Evolutionary conservation across 2,888 invertebrate genomes (phyloP), one percentile per base, ranked within the genome.

Genomic region (Acronicta psi): DNA sequence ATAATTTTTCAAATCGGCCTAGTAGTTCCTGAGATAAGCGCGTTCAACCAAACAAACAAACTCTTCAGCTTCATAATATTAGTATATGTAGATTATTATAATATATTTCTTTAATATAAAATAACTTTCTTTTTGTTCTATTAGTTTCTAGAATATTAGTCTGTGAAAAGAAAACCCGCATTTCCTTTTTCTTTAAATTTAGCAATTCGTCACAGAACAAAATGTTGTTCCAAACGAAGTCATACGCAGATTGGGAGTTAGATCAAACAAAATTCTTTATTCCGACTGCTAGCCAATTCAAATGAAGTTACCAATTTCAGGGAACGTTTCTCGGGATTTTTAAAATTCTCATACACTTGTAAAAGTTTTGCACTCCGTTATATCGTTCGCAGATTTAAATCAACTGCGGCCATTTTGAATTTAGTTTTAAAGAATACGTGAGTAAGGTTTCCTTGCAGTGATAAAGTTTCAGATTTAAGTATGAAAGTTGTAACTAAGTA

Each of bases 261-360:
- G 20, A 42, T 49, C 34, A 49, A 56, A 47, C 16, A 53, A 60
- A 68, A 61, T 45, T 49, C 40, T 44, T 43, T 20, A 18, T 45
- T 25, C 16, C 38, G 45, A 16, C 51, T 69, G 41, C 43, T 46
- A 53, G 57, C 55, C 57, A 70, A 56, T 73, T 66, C 25, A 41
- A 56, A 59, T 43, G 13, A 64, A 75, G 69, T 73, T 75, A 65
- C 55, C 9, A 17, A 43, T 54, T 59, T 47, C 25, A 8, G 17
- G 59, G 41, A 46, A 58, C 57, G 45, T 65, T 55, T 18, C 43
- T 17, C 23, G 23, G 56, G 58, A 75, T 73, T 73, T 69, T 73
- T 53, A 46, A 75, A 69, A 61, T 73, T 60, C 62, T 61, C 59
- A 59, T 47, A 59, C 55, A 52, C 46, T 55, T 55, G 36, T 49